phyloP scores from a whole-genome alignment of 2,888 invertebrate genomes.

The Erpobdella octoculata region DNA sequence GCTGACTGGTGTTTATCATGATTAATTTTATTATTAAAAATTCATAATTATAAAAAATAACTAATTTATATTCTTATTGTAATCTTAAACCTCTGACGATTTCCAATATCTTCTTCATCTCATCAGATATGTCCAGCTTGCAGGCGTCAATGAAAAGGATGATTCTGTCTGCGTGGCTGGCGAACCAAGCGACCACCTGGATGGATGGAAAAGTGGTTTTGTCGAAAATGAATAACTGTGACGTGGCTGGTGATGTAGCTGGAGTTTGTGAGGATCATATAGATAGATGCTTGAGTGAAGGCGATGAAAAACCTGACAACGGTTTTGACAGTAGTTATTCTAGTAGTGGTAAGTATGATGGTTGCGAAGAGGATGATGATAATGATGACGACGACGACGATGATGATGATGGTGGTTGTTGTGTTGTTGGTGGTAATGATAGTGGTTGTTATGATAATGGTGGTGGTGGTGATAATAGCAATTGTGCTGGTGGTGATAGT shows the following conservation, averaged over 20 bases:
- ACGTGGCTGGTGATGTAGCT: background rate
- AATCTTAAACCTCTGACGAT: slow-evolving; percentile 25
- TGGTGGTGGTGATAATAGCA: background rate
- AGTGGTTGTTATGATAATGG: background rate
- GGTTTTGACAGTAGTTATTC: background rate
- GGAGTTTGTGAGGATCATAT: background rate
- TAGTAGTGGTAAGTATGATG: too few species aligned
- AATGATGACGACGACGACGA: background rate
- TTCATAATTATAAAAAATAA: background rate
- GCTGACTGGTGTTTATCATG: too few species aligned
- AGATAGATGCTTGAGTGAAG: background rate
- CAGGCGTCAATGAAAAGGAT: slow-evolving; percentile 23
- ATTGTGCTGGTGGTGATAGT: background rate
- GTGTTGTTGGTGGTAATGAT: background rate
- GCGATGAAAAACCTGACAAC: background rate
- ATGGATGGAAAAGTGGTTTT: too few species aligned
- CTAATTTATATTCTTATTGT: background rate
- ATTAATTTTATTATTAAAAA: too few species aligned
- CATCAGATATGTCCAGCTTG: slow-evolving; percentile 24
- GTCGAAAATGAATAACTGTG: too few species aligned
- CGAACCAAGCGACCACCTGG: slow-evolving; percentile 21
- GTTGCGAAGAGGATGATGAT: background rate
- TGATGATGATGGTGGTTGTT: slow-evolving; percentile 8
- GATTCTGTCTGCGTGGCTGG: slow-evolving; percentile 24
- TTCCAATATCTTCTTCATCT: slow-evolving; percentile 24